phyloP scores from a whole-genome alignment of 1,140 invertebrate genomes.

The Dreissena rostriformis region DNA sequence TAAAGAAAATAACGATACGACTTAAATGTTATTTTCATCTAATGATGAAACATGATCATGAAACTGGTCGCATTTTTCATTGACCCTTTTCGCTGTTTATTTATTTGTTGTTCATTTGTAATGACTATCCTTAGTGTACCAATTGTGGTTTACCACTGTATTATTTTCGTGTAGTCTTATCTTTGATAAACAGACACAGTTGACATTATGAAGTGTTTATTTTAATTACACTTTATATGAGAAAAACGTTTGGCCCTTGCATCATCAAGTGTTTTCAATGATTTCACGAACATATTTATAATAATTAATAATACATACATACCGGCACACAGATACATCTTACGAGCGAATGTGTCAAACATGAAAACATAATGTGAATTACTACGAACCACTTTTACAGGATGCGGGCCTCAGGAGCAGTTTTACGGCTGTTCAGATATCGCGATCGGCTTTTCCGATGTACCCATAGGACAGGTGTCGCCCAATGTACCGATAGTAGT shows the following conservation, averaged over 20 bases:
- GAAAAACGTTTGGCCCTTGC: background rate
- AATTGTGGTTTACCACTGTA: too few species aligned
- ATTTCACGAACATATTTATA: background rate
- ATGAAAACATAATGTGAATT: background rate
- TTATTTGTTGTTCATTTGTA: too few species aligned
- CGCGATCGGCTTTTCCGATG: constrained; percentile 38
- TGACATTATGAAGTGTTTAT: background rate
- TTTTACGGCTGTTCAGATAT: constrained; percentile 71
- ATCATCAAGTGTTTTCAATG: background rate
- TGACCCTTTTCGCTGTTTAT: too few species aligned
- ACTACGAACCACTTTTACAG: constrained; percentile 17
- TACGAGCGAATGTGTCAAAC: constrained; percentile 7
- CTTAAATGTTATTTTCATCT: background rate
- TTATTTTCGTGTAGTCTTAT: too few species aligned
- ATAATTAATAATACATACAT: background rate
- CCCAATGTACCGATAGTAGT: background rate
- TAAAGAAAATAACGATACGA: background rate
- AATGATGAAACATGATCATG: too few species aligned
- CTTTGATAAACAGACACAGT: background rate
- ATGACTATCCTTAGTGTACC: too few species aligned
- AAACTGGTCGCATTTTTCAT: too few species aligned
- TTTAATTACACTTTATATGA: background rate
- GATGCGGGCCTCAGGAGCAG: constrained; percentile 67
- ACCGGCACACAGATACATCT: background rate
- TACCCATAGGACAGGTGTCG: background rate